A percentile compares a stretch with the other conserved stretches of the same genome.
Conservation (phyloP, 92 coral and sea anemone species). For the Zoanthus sansibaricus region DNA sequence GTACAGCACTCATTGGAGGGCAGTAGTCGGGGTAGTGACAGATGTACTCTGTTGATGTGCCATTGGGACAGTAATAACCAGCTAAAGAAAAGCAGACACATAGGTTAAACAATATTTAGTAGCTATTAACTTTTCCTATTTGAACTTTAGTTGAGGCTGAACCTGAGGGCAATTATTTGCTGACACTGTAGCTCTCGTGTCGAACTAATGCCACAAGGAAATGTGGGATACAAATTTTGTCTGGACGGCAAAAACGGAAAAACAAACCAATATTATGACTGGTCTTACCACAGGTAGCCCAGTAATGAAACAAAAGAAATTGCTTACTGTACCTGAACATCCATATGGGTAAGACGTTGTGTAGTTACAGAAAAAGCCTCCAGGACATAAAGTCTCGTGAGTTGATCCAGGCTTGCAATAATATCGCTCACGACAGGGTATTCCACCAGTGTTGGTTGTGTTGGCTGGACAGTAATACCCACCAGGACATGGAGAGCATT, state of each 20-base stretch:
- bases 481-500: conserved; percentile 88
- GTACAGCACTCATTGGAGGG: conserved; percentile 71
- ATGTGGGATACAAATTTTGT: no score
- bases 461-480: conserved; percentile 88
- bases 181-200: no score
- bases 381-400: conserved; percentile 81
- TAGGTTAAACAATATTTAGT: neutral
- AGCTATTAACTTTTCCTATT: neutral
- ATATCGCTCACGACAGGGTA: conserved; percentile 80
- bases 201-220: no score
- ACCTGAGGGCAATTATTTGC: no score
- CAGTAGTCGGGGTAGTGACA: conserved; percentile 92
- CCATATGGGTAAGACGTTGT: conserved; percentile 71
- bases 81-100: conserved; percentile 47
- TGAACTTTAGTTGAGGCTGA: neutral
- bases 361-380: conserved; percentile 83
- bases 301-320: neutral
- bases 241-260: no score
- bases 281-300: no score
- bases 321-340: conserved; percentile 82
- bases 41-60: conserved; percentile 46
- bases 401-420: conserved; percentile 85
- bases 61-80: conserved; percentile 85
- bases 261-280: no score
- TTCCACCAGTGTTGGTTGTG: conserved; percentile 81